Conservation (phyloP, 2,888 invertebrate genomes). For the Phyto melanocephala region DNA sequence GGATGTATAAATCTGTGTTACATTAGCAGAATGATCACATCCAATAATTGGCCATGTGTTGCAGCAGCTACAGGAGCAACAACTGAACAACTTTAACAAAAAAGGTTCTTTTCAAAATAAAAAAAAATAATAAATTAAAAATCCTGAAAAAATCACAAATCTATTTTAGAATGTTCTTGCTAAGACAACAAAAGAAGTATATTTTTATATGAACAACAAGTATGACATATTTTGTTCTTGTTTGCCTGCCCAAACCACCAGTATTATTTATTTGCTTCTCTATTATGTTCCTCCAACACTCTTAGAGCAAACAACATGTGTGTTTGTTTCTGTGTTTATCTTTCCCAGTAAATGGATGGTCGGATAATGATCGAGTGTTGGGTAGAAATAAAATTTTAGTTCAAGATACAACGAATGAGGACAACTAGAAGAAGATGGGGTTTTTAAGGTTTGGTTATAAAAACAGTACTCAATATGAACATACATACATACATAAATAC, state of each 20-base stretch:
- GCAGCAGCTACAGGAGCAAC: slow-evolving; percentile 3
- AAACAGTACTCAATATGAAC: slow-evolving; percentile 11
- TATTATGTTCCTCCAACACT: slow-evolving; percentile 35
- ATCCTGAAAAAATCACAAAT: slow-evolving; percentile 33
- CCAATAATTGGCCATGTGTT: slow-evolving; percentile 51
- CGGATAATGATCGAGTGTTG: slow-evolving; percentile 56
- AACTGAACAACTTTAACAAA: slow-evolving; percentile 16
- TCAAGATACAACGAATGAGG: slow-evolving; percentile 6
- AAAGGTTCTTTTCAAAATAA: slow-evolving; percentile 35
- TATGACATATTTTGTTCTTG: slow-evolving; percentile 38
- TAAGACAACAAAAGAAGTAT: slow-evolving; percentile 1
- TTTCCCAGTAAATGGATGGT: slow-evolving; percentile 52
- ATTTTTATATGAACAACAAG: slow-evolving; percentile 26
- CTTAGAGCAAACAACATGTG: neutral
- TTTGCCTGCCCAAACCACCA: neutral
- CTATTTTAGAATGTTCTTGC: slow-evolving; percentile 34
- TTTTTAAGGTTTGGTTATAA: slow-evolving; percentile 57
- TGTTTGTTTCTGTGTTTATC: slow-evolving; percentile 44
- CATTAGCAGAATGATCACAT: slow-evolving; percentile 28
- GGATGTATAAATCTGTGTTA: slow-evolving; percentile 2
- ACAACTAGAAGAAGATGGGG: slow-evolving; percentile 6
- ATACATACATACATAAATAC: neutral
- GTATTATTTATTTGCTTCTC: neutral
- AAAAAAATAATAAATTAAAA: no score
- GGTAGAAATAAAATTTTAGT: slow-evolving; percentile 29